Conservation (phyloP, 2,113 vertebrate species). For the Nesoenas mayeri region DNA sequence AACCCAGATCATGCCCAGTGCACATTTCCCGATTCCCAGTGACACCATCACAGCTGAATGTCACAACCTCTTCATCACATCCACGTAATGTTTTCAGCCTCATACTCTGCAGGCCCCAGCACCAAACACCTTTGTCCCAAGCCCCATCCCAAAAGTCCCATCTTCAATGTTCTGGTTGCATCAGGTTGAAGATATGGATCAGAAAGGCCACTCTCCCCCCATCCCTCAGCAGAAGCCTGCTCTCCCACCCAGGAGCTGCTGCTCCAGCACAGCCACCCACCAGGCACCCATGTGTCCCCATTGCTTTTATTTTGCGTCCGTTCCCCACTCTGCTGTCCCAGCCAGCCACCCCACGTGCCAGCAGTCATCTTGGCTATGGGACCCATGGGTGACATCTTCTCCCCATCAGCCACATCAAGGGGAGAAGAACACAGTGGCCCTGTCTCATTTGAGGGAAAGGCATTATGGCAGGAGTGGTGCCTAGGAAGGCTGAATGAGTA, state of each 20-base stretch:
- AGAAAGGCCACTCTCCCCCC: fast-evolving
- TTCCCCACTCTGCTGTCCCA: fast-evolving
- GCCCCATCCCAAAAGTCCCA: background rate
- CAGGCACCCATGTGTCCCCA: fast-evolving
- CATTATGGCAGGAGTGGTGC: fast-evolving
- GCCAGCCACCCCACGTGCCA: fast-evolving
- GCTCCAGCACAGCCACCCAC: background rate
- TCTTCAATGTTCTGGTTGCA: background rate
- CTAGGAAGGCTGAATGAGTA: background rate
- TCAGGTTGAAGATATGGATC: background rate
- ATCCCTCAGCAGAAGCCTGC: background rate
- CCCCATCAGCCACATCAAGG: fast-evolving
- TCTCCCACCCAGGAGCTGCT: background rate
- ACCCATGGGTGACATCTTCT: background rate
- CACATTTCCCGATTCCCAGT: fast-evolving
- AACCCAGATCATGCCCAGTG: fast-evolving
- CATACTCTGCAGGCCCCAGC: background rate
- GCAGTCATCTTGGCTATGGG: background rate
- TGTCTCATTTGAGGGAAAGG: background rate
- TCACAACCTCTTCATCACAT: background rate
- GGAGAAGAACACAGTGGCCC: background rate
- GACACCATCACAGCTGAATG: fast-evolving
- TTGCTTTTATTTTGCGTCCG: background rate
- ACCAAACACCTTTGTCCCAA: background rate
- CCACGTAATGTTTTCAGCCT: background rate